Evolutionary conservation across 2,888 invertebrate species (phyloP), one percentile per base, ranked within the genome.

Genomic region (Tetragonisca angustula): DNA sequence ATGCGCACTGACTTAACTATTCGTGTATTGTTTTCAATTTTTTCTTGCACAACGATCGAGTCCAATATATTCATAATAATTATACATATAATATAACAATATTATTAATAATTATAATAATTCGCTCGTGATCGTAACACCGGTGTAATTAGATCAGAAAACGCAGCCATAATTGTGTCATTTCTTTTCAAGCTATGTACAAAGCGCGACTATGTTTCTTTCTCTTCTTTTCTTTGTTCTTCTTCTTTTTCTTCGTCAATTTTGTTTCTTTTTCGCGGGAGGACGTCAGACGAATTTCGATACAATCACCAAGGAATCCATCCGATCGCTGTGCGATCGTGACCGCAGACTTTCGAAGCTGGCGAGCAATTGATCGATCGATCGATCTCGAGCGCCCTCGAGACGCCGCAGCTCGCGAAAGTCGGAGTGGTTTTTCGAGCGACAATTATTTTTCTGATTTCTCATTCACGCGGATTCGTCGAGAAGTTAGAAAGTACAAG

Each of bases 41-140:
- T 91, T 89, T 85, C 81, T 80, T 86, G 84, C 81, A 85, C 89
- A 89, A 90, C 87, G 87, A 89, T 90, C 87, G 1, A 36, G 84
- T 91, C 89, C 86, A 90, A 89, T 89, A 90, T n/a, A 90, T 88
- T 88, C 89, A 89, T 90, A 89, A 92, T 89, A 52, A 52, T 52
- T 19, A 52, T 27, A 27, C 17, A 6, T 85, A 78, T 90, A 87
- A 89, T 87, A 82, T 90, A 91, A 91, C 92, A 91, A 93, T 92
- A 92, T 92, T 93, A 93, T 91, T 93, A 91, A 91, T 92, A 90
- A 90, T 88, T 88, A 83, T 90, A 87, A 89, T 88, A 91, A 90
- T 90, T 88, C 88, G 89, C 27, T 78, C 82, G 87, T 86, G 89
- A 61, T 82, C 77, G 84, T 81, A 88, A 87, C 88, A 74, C 4